These are phyloP conservation scores for Pogonocherus hispidulus DNA, from an alignment of 2,888 invertebrate genomes.

Conservation along the genomic window DNA sequence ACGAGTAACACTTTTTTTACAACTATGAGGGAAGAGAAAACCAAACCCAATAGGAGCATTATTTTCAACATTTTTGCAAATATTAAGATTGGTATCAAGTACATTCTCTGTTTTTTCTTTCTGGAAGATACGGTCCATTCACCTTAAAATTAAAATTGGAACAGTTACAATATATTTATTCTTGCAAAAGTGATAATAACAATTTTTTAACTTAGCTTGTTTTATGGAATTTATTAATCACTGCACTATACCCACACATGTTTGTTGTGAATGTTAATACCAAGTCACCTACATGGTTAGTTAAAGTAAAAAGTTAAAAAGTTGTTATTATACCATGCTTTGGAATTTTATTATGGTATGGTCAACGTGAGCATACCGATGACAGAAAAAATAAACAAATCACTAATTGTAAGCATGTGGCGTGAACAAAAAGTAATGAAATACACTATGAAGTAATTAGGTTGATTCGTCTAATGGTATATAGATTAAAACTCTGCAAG, in stretches of 20 bases:
- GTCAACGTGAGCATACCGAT: too few species aligned
- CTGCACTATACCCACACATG: background rate
- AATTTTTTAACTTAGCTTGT: constrained; percentile 50
- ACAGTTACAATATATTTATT: background rate
- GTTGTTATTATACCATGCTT: constrained; percentile 41
- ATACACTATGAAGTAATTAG: too few species aligned
- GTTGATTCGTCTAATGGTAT: too few species aligned
- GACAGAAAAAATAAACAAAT: too few species aligned
- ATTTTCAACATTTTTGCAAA: constrained; percentile 72
- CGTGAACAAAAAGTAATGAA: too few species aligned
- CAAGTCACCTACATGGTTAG: constrained; percentile 5
- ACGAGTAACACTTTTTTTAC: constrained; percentile 78
- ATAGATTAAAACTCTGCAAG: too few species aligned
- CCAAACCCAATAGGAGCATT: constrained; percentile 74
- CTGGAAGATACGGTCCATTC: constrained; percentile 6
- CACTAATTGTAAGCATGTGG: too few species aligned
- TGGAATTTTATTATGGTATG: too few species aligned
- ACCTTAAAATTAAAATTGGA: constrained; percentile 28
- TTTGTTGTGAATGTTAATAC: background rate
- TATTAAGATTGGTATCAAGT: constrained; percentile 70
- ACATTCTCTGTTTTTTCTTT: constrained; percentile 33
- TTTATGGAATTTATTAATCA: background rate
- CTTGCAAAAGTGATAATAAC: constrained; percentile 37
- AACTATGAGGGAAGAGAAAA: constrained; percentile 75
- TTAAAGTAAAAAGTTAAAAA: constrained; percentile 46